Evolutionary conservation across 2,797 vertebrate genomes (phyloP), one percentile per base, ranked within the genome.

Genomic region (Esox lucius): DNA sequence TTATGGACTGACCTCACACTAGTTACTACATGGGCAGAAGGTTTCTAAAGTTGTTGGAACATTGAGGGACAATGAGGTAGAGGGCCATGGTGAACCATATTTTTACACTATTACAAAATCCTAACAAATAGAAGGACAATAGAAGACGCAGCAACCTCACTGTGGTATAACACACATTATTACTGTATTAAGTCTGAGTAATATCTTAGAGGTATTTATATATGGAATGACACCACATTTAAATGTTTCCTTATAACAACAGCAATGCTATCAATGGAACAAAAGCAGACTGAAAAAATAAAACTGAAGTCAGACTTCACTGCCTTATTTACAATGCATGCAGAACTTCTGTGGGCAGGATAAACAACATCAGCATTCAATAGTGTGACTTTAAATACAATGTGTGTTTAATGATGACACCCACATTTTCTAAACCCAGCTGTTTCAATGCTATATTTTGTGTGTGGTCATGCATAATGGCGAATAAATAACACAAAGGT

Each of bases 311-410:
- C 1, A 19, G 6, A 56, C 56, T 22, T n/a, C 28, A 31, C 28
- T 13, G 56, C 4, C 22, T 59, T 22, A 24, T 59, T 24, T 59
- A 59, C n/a, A 59, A 16, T 59, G 56, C 56, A 59, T 22, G 56
- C 56, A 59, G 56, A 59, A 59, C 19, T 4, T 19, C 56, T 22
- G 56, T 59, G 56, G 19, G n/a, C 56, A 59, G 56, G n/a, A 59
- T 28, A 16, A 28, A 33, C 26, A 19, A 66, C 16, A 33, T 31
- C 12, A 31, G 26, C 15, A 31, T 31, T 12, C 12, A 64, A 26
- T 31, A 31, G 61, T 64, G 61, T 5, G 15, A 84, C 84, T 51
- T 82, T 35, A 66, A 75, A 74, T 66, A 81, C 69, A 83, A 61
- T 68, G 65, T 75, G 66, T 74, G 73, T 64, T 22, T 66, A 46